Evolutionary conservation across 92 coral and sea anemone species (phyloP).

Genomic region (Siderastrea siderea): DNA sequence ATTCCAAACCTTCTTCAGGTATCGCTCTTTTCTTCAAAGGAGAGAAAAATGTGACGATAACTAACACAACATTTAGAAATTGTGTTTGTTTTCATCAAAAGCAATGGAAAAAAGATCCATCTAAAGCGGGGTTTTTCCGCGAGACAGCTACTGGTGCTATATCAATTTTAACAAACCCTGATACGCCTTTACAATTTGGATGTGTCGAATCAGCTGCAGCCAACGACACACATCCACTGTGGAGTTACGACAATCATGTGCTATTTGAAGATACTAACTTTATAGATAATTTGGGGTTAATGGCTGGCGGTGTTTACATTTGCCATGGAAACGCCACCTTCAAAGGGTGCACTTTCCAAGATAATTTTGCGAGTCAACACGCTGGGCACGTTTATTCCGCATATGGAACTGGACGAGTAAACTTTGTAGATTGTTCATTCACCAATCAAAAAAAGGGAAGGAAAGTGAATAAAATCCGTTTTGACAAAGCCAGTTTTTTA

Average conservation of each 20-base stretch:
- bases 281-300: background rate
- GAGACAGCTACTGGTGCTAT: constrained; percentile 24
- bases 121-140: background rate
- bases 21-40: constrained; percentile 19
- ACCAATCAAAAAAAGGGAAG: background rate
- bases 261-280: constrained; percentile 47
- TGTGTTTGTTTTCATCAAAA: background rate
- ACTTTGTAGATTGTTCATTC: no score
- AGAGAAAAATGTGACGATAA: constrained; percentile 7
- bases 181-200: background rate
- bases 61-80: background rate
- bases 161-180: constrained; percentile 5
- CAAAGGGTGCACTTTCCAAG: constrained; percentile 12
- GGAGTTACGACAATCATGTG: constrained; percentile 43
- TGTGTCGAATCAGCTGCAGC: background rate
- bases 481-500: background rate
- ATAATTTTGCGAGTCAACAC: no score
- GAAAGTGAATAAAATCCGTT: background rate
- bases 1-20: constrained; percentile 5
- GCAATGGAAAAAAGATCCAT: background rate
- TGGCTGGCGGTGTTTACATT: constrained; percentile 33
- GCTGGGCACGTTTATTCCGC: no score
- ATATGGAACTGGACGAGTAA: no score
- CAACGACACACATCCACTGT: constrained; percentile 28
- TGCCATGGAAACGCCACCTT: constrained; percentile 28